Conservation (phyloP, 2,888 invertebrate species). For the Luperina testacea region DNA sequence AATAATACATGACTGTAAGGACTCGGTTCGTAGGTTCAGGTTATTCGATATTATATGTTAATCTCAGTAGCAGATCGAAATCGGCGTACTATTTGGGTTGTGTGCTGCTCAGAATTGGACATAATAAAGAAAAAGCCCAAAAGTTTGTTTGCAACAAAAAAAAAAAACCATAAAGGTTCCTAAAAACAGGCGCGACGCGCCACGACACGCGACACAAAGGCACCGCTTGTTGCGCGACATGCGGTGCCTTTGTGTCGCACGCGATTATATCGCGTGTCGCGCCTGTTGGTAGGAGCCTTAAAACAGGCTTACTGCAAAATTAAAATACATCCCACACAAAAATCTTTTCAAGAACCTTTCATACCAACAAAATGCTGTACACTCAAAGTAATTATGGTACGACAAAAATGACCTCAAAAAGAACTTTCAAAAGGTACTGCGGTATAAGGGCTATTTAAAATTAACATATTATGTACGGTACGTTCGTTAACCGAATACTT, state of each 20-base stretch:
- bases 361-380: slow-evolving; percentile 9
- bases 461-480: slow-evolving; percentile 53
- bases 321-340: background rate
- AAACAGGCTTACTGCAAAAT: background rate
- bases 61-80: background rate
- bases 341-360: slow-evolving; percentile 15
- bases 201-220: too few relatives aligned
- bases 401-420: slow-evolving; percentile 28
- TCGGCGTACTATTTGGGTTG: background rate
- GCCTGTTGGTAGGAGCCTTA: too few relatives aligned
- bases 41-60: background rate
- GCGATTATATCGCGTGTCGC: too few relatives aligned
- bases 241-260: too few relatives aligned
- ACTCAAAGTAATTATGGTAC: slow-evolving; percentile 26
- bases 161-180: too few relatives aligned
- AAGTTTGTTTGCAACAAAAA: background rate
- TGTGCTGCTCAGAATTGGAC: background rate
- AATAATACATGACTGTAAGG: background rate
- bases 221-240: too few relatives aligned
- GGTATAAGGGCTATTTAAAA: slow-evolving; percentile 48
- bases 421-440: slow-evolving; percentile 40
- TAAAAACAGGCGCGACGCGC: too few relatives aligned
- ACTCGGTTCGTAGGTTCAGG: background rate
- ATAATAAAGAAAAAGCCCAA: background rate
- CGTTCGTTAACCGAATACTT: slow-evolving; percentile 59